Conservation (phyloP, 2,888 invertebrate species). For the Cantharis nigra region DNA sequence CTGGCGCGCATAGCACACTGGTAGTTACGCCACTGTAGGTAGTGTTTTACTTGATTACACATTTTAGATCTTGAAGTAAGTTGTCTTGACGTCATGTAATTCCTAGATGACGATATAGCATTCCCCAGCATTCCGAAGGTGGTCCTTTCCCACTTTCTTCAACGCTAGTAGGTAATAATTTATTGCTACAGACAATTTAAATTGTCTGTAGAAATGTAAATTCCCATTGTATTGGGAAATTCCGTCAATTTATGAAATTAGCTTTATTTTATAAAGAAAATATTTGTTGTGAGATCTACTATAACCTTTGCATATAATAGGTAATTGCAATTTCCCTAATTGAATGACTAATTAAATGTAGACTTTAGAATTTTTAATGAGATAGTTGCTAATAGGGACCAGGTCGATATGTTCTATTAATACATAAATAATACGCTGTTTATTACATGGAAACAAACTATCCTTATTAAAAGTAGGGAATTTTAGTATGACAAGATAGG, state of each 20-base stretch:
- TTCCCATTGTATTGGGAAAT: not conserved
- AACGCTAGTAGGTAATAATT: not conserved
- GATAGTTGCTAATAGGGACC: no score
- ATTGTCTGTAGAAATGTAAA: not conserved
- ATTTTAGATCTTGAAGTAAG: not conserved
- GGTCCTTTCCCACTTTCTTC: not conserved
- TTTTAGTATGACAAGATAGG: no score
- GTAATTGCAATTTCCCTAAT: not conserved
- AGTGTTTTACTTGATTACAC: not conserved
- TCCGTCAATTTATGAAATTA: not conserved
- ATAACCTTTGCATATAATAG: no score
- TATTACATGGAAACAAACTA: no score
- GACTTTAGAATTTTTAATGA: not conserved
- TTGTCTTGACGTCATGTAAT: not conserved
- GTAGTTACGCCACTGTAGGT: no score
- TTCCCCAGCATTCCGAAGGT: not conserved
- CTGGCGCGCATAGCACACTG: no score
- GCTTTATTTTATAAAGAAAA: not conserved
- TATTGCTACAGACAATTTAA: not conserved
- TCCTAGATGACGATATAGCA: not conserved
- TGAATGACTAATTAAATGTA: not conserved
- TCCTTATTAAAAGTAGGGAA: no score
- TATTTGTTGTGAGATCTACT: not conserved
- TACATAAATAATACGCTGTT: no score
- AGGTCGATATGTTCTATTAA: no score